These are phyloP conservation scores for Plotosus lineatus DNA, from an alignment of 2,113 vertebrate genomes.

Conservation along the genomic window DNA sequence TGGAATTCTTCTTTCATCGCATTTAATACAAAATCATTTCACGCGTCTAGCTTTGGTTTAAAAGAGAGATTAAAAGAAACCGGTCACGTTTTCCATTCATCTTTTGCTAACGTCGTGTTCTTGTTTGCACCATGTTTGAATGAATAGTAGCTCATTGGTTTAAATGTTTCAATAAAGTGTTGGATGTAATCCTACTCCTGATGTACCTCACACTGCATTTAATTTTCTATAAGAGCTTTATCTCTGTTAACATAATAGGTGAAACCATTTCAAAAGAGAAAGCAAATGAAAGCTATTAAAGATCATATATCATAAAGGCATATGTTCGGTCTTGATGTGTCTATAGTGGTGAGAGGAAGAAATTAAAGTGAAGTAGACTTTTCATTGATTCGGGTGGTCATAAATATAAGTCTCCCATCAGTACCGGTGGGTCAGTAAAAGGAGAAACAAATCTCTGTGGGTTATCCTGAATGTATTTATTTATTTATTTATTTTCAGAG, in stretches of 20 bases:
- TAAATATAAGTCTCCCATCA: slow-evolving; percentile 20
- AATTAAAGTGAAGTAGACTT: slow-evolving; percentile 41
- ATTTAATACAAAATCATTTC: not conserved
- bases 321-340: slow-evolving; percentile 29
- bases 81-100: not conserved
- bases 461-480: slow-evolving; percentile 6
- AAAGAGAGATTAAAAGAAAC: not conserved
- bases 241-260: slow-evolving; percentile 26
- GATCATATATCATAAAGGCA: slow-evolving; percentile 45
- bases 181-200: slow-evolving; percentile 26
- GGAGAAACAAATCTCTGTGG: slow-evolving; percentile 8
- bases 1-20: not conserved
- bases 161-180: slow-evolving; percentile 28
- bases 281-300: slow-evolving; percentile 48
- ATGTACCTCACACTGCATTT: slow-evolving; percentile 23
- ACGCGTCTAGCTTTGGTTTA: not conserved
- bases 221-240: slow-evolving; percentile 32
- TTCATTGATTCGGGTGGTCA: slow-evolving; percentile 47
- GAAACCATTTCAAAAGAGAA: slow-evolving; percentile 43
- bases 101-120: not conserved
- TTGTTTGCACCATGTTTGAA: slow-evolving; percentile 10
- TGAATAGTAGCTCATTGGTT: slow-evolving; percentile 31
- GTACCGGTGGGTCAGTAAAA: not conserved
- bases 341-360: slow-evolving; percentile 15
- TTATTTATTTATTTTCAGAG: slow-evolving; percentile 6